Base-by-base conservation (phyloP, 2,797 vertebrate genomes). In the Eulemur albifrons region DNA sequence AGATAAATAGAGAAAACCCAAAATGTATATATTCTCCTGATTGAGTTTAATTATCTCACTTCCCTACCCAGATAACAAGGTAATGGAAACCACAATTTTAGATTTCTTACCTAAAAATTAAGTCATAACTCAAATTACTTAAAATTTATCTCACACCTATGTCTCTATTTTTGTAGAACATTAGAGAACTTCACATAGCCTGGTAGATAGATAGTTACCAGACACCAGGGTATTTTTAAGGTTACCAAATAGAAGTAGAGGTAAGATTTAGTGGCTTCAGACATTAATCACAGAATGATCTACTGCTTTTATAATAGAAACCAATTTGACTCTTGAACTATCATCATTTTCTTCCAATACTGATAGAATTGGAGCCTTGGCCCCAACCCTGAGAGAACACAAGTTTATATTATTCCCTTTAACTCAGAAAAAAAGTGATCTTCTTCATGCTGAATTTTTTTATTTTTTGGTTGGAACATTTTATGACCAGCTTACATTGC, bases 271-370 rank as follows among this genome's bases (percentile, higher is more conserved):
- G 69, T 12, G 21, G 15, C 88, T 83, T 84, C 11, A 87, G 59
- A 38, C 23, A 70, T 38, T 85, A 96, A 92, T 84, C 75, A 89
- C 15, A 45, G 35, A 91, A 93, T 70, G 61, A 96, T 95, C 38
- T 88, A 57, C 13, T 88, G 20, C 75, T 90, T 83, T 94, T 84
- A 32, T 93, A 79, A 80, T 50, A 89, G 32, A 86, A 88, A 86
- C 11, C 4, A 84, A 20, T 67, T 86, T 76, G 65, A 88, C 65
- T 92, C 23, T 86, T 93, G 59, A 43, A 90, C 40, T 70, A 92
- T 12, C 25, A 65, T 43, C 7, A 57, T 93, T 95, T 87, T 84
- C 25, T 50, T 95, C 32, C 32, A 67, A 20, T 45, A 93, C 23
- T 50, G 43, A 80, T 32, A 67, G 86, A 96, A 80, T 57, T 82